Conservation (phyloP, 2,113 vertebrate genomes). For the Orycteropus afer region DNA sequence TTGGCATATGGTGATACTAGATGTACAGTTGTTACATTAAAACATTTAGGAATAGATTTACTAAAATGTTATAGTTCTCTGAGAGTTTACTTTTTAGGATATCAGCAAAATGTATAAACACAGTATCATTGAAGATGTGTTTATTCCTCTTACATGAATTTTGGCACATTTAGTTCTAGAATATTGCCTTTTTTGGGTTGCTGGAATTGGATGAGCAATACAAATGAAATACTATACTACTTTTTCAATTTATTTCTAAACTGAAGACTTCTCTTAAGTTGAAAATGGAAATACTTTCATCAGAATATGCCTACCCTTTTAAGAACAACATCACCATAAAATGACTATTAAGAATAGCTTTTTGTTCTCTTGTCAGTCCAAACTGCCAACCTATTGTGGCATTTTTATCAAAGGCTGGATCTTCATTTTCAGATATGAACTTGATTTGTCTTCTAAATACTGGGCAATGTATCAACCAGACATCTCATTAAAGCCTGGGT, state of each 20-base stretch:
- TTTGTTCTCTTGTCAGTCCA: constrained; percentile 45
- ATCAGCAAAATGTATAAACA: constrained; percentile 1
- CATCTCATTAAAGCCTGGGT: constrained; percentile 45
- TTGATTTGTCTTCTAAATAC: constrained; percentile 55
- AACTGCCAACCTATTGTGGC: constrained; percentile 36
- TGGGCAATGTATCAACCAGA: constrained; percentile 45
- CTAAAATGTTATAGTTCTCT: neutral
- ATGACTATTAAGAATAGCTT: constrained; percentile 44
- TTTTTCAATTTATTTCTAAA: constrained; percentile 49
- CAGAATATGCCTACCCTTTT: constrained; percentile 25
- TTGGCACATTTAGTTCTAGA: constrained; percentile 22
- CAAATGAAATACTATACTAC: neutral
- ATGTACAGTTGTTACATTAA: neutral
- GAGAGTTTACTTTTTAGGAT: neutral
- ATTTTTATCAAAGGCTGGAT: constrained; percentile 59
- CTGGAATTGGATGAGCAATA: constrained; percentile 18
- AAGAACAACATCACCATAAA: constrained; percentile 53
- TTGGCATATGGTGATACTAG: neutral
- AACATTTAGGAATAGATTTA: neutral
- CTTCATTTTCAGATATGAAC: neutral
- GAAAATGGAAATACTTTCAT: constrained; percentile 55
- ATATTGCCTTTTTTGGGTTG: neutral
- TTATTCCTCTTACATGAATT: constrained; percentile 1
- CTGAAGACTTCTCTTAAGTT: constrained; percentile 5
- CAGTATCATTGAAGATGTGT: neutral